These are phyloP conservation scores for Eilema sororculum DNA, from an alignment of 2,888 invertebrate species.

Conservation along the genomic window DNA sequence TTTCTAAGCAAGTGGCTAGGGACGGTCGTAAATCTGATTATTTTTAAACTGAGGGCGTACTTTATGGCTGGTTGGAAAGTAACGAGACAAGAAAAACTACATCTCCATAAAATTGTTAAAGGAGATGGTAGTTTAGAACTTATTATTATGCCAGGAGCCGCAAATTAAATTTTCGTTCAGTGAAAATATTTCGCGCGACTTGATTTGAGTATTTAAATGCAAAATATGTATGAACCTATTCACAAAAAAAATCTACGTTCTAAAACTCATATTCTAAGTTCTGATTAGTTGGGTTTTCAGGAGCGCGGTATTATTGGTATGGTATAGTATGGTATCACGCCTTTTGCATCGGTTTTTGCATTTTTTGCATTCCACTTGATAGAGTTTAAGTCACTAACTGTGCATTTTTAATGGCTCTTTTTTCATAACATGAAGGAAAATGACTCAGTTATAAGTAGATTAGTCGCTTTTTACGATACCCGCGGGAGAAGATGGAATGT, in stretches of 20 bases:
- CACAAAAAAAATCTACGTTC: no score
- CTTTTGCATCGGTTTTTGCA: no score
- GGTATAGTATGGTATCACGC: no score
- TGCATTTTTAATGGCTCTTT: neutral
- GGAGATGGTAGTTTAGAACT: slow-evolving; percentile 14
- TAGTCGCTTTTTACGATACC: neutral
- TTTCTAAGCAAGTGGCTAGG: slow-evolving; percentile 52
- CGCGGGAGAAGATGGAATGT: neutral
- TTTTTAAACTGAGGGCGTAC: slow-evolving; percentile 65
- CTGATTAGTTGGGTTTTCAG: no score
- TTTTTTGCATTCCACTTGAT: neutral
- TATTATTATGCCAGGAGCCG: neutral
- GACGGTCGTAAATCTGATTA: slow-evolving; percentile 64
- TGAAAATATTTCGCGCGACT: neutral
- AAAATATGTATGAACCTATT: no score
- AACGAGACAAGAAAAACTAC: slow-evolving; percentile 42
- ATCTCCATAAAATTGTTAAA: slow-evolving; percentile 16
- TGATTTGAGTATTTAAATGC: no score
- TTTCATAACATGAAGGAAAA: neutral
- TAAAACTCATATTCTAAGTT: no score
- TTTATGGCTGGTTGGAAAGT: slow-evolving; percentile 59
- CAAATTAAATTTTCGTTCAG: neutral
- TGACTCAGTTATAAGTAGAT: neutral
- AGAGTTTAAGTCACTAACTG: neutral
- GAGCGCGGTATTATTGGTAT: no score